phyloP scores from a whole-genome alignment of 2,797 vertebrate genomes.

The Alouatta caraya region DNA sequence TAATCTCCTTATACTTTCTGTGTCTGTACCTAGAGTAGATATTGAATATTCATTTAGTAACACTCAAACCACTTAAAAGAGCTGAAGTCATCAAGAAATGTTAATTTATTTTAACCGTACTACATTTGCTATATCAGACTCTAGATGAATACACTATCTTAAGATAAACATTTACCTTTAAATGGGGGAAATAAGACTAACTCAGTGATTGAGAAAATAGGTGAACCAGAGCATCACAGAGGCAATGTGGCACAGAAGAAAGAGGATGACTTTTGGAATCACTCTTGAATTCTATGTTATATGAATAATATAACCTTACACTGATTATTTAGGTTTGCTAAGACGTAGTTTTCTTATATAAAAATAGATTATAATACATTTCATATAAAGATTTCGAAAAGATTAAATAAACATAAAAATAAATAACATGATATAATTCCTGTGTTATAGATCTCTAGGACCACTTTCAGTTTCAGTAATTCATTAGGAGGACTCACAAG shows the following conservation, averaged over 20 bases:
- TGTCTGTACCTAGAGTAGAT: neutral
- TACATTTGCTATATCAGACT: neutral
- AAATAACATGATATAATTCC: neutral
- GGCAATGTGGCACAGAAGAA: neutral
- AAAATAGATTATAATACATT: neutral
- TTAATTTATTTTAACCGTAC: neutral
- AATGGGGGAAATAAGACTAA: neutral
- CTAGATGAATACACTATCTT: neutral
- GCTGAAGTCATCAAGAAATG: neutral
- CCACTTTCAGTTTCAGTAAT: neutral
- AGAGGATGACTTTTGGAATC: neutral
- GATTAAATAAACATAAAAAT: neutral
- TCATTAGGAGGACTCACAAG: neutral
- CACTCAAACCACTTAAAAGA: neutral
- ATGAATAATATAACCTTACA: neutral
- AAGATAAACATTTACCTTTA: constrained; percentile 7
- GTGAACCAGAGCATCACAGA: neutral
- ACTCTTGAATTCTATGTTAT: neutral
- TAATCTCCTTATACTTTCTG: neutral
- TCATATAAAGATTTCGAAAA: neutral
- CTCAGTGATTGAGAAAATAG: neutral
- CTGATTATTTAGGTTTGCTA: neutral
- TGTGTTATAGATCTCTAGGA: neutral
- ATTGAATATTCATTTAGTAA: neutral
- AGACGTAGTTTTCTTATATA: neutral